Evolutionary conservation across 2,888 invertebrate genomes (phyloP).

Genomic region (Callinectes sapidus): DNA sequence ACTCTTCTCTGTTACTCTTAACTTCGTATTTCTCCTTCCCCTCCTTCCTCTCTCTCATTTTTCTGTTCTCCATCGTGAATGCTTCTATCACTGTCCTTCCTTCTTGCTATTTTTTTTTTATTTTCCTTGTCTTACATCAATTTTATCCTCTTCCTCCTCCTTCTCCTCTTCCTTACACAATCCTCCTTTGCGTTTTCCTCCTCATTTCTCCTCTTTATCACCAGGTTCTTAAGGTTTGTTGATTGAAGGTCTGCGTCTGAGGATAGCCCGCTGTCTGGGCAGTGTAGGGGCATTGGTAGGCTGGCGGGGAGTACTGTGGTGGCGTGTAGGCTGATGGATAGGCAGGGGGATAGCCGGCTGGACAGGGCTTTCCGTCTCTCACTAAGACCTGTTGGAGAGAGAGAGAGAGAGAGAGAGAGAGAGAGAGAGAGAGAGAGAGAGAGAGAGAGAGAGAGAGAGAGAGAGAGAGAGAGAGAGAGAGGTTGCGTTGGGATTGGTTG

Average conservation of each 20-base stretch:
- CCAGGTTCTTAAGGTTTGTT: constrained; percentile 60
- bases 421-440: no score
- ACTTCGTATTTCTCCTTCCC: neutral
- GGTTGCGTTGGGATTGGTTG: neutral
- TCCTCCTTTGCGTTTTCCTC: neutral
- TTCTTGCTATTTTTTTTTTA: neutral
- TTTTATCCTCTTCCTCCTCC: no score
- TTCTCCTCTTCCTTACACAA: neutral
- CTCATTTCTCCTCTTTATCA: neutral
- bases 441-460: neutral
- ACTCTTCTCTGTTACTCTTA: neutral
- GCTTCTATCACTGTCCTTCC: neutral
- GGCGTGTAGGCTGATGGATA: constrained; percentile 71
- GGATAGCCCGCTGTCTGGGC: constrained; percentile 56
- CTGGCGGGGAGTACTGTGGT: constrained; percentile 68
- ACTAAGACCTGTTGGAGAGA: constrained; percentile 83
- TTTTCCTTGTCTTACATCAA: neutral
- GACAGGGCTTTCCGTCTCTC: constrained; percentile 94
- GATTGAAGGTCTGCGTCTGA: constrained; percentile 59
- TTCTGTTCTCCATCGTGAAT: neutral
- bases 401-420: no score
- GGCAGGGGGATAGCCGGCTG: constrained; percentile 71
- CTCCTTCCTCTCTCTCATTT: no score
- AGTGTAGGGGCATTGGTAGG: constrained; percentile 69
- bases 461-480: neutral